These are phyloP conservation scores for Folsomia manolachei DNA, from an alignment of 2,888 invertebrate genomes.

Conservation along the genomic window DNA sequence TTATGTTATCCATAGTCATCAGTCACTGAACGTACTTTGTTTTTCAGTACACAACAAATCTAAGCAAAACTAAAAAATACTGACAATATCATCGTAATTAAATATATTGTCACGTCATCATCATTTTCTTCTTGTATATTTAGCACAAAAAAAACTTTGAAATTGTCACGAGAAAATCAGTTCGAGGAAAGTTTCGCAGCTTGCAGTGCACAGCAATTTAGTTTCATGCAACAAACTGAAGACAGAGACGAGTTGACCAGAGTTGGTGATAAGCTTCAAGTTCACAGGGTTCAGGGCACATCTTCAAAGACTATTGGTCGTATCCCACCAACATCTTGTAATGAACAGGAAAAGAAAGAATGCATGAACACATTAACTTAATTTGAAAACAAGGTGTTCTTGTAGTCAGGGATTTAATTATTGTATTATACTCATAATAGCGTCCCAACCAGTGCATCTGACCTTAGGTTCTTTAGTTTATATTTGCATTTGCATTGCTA, in stretches of 20 bases:
- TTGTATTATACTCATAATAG: too few species aligned
- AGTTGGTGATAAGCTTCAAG: neutral
- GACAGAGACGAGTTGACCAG: conserved; percentile 14
- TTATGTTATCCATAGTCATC: too few species aligned
- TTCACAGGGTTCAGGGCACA: neutral
- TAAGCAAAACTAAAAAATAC: neutral
- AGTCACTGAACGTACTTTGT: neutral
- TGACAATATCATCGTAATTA: neutral
- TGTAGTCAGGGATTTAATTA: too few species aligned
- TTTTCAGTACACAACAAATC: neutral
- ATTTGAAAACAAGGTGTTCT: neutral
- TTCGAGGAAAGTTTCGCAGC: neutral
- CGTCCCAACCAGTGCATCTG: too few species aligned
- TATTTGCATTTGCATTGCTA: too few species aligned
- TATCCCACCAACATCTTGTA: neutral
- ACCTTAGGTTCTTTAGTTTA: too few species aligned
- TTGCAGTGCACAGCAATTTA: conserved; percentile 15
- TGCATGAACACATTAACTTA: neutral
- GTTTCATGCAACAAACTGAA: conserved; percentile 19
- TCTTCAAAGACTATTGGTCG: neutral
- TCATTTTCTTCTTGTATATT: neutral
- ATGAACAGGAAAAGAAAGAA: neutral
- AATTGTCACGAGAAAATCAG: neutral
- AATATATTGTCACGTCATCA: neutral
- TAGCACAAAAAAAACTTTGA: neutral